Evolutionary conservation across 2,888 invertebrate species (phyloP).

Genomic region (Trachelus troglodyta): DNA sequence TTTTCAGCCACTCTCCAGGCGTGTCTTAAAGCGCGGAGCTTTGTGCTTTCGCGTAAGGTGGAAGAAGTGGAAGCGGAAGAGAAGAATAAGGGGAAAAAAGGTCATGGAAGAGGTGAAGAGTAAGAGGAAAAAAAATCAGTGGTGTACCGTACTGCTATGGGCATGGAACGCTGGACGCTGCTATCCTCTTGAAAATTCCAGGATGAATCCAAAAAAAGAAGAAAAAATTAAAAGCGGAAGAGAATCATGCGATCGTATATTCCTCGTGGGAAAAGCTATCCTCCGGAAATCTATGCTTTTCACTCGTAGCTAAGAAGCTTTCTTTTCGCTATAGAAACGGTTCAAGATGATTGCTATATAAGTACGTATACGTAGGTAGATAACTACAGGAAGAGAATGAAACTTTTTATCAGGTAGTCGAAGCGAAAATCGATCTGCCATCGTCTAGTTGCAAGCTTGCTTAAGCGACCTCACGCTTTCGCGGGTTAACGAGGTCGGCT

Average conservation of each 20-base stretch:
- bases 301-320: not conserved
- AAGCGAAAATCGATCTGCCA: not conserved
- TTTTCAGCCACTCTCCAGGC: constrained; percentile 50
- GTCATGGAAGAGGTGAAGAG: constrained; percentile 4
- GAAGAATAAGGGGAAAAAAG: constrained; percentile 10
- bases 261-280: not conserved
- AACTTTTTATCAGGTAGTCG: not conserved
- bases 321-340: not conserved
- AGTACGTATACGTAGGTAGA: not conserved
- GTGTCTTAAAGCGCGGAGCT: constrained; percentile 51
- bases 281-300: not conserved
- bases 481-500: constrained; percentile 51
- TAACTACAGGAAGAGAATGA: not conserved
- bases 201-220: not conserved
- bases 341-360: not conserved
- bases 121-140: constrained; percentile 8
- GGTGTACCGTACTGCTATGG: not conserved
- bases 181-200: not conserved
- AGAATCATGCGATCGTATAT: not conserved
- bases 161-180: not conserved
- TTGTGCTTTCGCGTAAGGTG: constrained; percentile 44
- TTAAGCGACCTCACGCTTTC: constrained; percentile 30
- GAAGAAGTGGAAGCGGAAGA: constrained; percentile 9
- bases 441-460: not conserved
- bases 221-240: not conserved